phyloP scores from a whole-genome alignment of 2,888 invertebrate genomes.

The Sarcophaga carnaria region DNA sequence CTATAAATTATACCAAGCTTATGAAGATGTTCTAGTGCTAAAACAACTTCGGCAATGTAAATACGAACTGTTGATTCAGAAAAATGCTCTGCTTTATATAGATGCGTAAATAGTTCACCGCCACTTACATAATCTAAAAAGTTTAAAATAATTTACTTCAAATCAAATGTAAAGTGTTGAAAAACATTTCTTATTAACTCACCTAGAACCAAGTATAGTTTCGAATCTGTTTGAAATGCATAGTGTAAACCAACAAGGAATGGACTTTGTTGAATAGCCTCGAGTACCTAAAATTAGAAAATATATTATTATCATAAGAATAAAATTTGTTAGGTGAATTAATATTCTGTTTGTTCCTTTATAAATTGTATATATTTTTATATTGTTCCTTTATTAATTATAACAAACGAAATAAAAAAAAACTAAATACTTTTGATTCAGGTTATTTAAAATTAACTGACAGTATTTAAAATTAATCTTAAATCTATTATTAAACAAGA shows the following conservation, averaged over 20 bases:
- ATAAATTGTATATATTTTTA: too few relatives aligned
- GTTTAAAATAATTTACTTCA: constrained; percentile 17
- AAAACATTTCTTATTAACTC: constrained; percentile 80
- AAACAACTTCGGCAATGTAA: constrained; percentile 97
- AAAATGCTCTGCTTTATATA: constrained; percentile 96
- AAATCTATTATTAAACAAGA: neutral
- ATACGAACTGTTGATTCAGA: constrained; percentile 94
- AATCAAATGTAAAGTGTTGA: neutral
- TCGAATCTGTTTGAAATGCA: constrained; percentile 98
- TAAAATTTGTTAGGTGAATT: constrained; percentile 7
- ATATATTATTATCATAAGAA: neutral
- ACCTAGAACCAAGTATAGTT: constrained; percentile 98
- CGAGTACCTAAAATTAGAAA: constrained; percentile 87
- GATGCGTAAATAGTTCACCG: constrained; percentile 98
- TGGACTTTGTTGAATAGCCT: constrained; percentile 96
- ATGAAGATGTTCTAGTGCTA: constrained; percentile 97
- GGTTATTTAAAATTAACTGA: too few relatives aligned
- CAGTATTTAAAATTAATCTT: neutral
- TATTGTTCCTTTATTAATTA: neutral
- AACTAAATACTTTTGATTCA: too few relatives aligned
- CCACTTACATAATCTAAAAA: constrained; percentile 97
- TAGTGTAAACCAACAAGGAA: constrained; percentile 98
- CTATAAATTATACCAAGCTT: constrained; percentile 98
- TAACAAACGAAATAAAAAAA: too few relatives aligned
- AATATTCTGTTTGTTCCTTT: neutral